phyloP scores from a whole-genome alignment of 2,888 invertebrate genomes.

The Caenorhabditis sulstoni region DNA sequence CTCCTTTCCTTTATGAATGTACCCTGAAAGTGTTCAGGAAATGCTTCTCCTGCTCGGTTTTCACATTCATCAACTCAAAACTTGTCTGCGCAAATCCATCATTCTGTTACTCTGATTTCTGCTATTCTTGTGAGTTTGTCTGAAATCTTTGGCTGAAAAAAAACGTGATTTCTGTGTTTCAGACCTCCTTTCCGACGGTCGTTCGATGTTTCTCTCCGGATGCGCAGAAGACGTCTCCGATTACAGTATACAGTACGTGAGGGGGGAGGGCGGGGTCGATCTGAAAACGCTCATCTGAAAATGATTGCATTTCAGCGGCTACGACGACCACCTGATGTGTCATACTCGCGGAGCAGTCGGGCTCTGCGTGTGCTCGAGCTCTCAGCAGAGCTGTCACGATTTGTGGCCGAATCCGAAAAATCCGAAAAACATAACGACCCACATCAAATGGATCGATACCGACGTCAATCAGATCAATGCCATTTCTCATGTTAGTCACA shows the following conservation, averaged over 20 bases:
- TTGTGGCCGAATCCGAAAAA: slow-evolving; percentile 40
- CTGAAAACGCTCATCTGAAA: no score
- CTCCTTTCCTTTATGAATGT: no score
- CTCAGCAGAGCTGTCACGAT: slow-evolving; percentile 51
- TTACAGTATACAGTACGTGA: slow-evolving; percentile 46
- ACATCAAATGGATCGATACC: slow-evolving; percentile 55
- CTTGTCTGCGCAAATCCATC: slow-evolving; percentile 64
- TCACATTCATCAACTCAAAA: slow-evolving; percentile 65
- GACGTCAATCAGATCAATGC: slow-evolving; percentile 56
- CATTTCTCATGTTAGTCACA: slow-evolving; percentile 47
- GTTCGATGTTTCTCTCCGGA: slow-evolving; percentile 61
- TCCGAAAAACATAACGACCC: slow-evolving; percentile 40
- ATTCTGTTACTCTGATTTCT: slow-evolving; percentile 57
- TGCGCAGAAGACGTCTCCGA: slow-evolving; percentile 65
- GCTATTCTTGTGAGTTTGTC: slow-evolving; percentile 58
- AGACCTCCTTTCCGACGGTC: slow-evolving; percentile 62
- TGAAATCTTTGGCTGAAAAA: no score
- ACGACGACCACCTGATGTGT: slow-evolving; percentile 51
- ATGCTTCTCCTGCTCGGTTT: slow-evolving; percentile 65
- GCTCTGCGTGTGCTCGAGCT: slow-evolving; percentile 55
- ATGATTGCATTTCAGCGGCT: slow-evolving; percentile 26
- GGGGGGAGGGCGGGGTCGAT: no score
- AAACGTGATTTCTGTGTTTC: slow-evolving; percentile 10
- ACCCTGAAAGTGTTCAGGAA: slow-evolving; percentile 36
- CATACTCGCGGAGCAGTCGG: slow-evolving; percentile 58